Evolutionary conservation across 2,888 invertebrate species (phyloP).

Genomic region (Megalurothrips usitatus): DNA sequence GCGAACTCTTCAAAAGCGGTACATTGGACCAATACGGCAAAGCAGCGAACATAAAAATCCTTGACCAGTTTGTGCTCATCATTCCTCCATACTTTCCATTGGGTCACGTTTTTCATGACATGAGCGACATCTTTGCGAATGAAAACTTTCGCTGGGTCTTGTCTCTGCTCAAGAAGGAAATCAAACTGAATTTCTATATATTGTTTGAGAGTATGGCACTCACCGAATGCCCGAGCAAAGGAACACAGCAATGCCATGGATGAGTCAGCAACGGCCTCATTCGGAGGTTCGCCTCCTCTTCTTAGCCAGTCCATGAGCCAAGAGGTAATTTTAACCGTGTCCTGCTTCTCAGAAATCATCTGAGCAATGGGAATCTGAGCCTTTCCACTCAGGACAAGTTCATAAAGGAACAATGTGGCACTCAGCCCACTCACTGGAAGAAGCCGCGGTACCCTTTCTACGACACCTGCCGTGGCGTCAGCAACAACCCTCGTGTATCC

Average conservation of each 20-base stretch:
- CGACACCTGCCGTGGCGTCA: no score
- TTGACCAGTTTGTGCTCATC: background rate
- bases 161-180: background rate
- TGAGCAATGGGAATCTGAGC: background rate
- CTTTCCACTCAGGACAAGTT: no score
- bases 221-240: background rate
- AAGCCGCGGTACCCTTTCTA: no score
- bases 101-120: background rate
- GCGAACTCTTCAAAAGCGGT: background rate
- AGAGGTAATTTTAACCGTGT: background rate
- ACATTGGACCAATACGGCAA: background rate
- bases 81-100: background rate
- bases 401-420: no score
- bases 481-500: no score
- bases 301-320: no score
- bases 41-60: background rate
- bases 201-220: background rate
- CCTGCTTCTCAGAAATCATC: background rate
- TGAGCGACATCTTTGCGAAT: background rate
- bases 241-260: background rate
- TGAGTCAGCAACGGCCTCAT: background rate
- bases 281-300: background rate
- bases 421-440: no score
- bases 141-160: background rate
- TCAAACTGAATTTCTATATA: background rate